Evolutionary conservation across 2,113 vertebrate genomes (phyloP).

Genomic region (Aegithalos caudatus): DNA sequence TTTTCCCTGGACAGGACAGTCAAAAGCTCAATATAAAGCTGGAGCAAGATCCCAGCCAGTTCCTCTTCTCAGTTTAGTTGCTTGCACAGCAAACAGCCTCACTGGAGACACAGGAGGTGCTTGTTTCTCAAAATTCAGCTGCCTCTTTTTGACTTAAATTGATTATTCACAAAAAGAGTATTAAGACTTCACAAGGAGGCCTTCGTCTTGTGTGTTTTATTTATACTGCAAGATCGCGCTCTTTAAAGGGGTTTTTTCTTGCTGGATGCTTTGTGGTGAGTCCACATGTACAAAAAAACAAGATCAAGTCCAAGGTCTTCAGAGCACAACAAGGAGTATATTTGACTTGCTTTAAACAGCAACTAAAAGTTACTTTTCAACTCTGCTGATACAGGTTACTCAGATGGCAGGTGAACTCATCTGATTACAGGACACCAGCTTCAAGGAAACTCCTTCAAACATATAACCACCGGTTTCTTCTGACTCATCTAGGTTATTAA

Average conservation of each 20-base stretch:
- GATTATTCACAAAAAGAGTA: neutral
- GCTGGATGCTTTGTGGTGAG: neutral
- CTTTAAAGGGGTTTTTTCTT: neutral
- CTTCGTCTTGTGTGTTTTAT: neutral
- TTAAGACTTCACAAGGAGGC: neutral
- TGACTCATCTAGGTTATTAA: neutral
- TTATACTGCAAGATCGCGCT: neutral
- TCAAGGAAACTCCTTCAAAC: conserved; percentile 3
- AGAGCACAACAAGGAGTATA: neutral
- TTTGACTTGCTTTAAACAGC: neutral
- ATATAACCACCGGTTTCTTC: neutral
- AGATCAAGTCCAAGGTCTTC: neutral
- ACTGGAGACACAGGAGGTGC: neutral
- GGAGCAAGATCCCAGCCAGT: neutral
- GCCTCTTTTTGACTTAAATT: neutral
- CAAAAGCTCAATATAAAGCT: neutral
- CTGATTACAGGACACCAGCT: conserved; percentile 9
- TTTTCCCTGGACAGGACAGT: neutral
- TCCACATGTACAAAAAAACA: neutral
- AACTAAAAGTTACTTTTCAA: neutral
- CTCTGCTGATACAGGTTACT: neutral
- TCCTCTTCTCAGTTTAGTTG: neutral
- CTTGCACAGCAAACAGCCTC: neutral
- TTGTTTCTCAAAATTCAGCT: neutral
- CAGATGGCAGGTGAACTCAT: conserved; percentile 1